A percentile compares a stretch with the other conserved stretches of the same genome.
Conservation (phyloP, 2,113 vertebrate species). For the Anguilla japonica region DNA sequence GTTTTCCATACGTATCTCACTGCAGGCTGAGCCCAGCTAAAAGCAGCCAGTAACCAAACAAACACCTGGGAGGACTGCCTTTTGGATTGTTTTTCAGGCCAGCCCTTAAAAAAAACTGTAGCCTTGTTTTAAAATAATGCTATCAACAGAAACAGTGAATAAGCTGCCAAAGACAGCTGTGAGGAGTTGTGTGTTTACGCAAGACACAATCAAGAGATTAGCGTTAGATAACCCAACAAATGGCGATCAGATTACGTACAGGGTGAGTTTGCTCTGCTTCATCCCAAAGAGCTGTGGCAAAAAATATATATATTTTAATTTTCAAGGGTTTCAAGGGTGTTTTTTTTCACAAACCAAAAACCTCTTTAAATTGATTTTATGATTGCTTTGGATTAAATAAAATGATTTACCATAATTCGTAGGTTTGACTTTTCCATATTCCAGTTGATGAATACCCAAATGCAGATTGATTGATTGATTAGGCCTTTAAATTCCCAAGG, state of each 20-base stretch:
- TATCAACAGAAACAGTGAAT: no score
- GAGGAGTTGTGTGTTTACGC: background rate
- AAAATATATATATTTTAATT: background rate
- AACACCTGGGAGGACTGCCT: background rate
- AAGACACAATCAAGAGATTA: background rate
- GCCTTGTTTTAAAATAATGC: background rate
- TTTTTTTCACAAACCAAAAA: no score
- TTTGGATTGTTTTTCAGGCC: background rate
- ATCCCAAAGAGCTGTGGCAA: background rate
- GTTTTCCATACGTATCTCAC: background rate
- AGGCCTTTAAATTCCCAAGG: no score
- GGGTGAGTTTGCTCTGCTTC: background rate
- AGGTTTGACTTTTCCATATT: background rate
- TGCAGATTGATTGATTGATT: no score
- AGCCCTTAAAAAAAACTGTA: background rate
- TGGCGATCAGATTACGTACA: background rate
- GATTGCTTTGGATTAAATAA: no score
- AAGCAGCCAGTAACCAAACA: background rate
- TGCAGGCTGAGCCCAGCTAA: background rate
- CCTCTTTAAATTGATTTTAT: no score
- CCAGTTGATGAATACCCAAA: background rate
- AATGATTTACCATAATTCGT: no score
- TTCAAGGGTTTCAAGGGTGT: no score
- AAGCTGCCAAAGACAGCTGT: background rate
- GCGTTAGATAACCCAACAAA: constrained; percentile 3